Base-by-base conservation (phyloP, 2,797 vertebrate genomes). In the Dendrocincla tyrannina region DNA sequence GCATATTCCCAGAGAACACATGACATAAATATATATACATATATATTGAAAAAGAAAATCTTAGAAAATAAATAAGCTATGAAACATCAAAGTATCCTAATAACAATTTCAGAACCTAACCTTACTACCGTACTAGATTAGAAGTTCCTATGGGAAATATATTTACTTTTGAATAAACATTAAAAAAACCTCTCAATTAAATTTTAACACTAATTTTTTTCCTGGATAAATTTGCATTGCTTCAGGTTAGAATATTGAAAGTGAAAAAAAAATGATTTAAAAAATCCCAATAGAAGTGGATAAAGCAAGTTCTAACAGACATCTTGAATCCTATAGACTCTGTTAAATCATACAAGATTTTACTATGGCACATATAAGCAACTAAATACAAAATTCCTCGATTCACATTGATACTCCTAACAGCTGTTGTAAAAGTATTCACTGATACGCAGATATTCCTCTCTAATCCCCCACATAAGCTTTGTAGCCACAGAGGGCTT, bases 391-490 rank as follows among this genome's bases (percentile, higher is more conserved):
- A 82, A 96, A 95, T 91, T 95, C 91, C 79, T 92, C 1, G 1
- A 93, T 94, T 93, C 91, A 94, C 53, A 83, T 28, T 53, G 85
- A 33, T 95, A 81, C 49, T 96, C 83, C 33, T 52, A 95, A 88
- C 91, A 96, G 91, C 81, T 92, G 89, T 58, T 94, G 62, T 47
- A 84, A 78, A 94, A 94, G 63, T 60, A 94, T 84, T 92, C 55
- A 83, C 93, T 94, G 92, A 93, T 94, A 91, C 9, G 0, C 67
- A 92, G 76, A 94, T 89, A 91, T 46, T 84, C 68, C 63, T 86
- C 62, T 83, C 50, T 96, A 95, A 95, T 97, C 94, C 76, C 58
- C 64, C 8, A 24, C 79, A 86, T 94, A 95, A 97, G 84, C 94
- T 96, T 64, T 91, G 59, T 66, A 95, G 95, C 85, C 91, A 94